phyloP scores from a whole-genome alignment of 2,888 invertebrate species.

The Ceriagrion tenellum region DNA sequence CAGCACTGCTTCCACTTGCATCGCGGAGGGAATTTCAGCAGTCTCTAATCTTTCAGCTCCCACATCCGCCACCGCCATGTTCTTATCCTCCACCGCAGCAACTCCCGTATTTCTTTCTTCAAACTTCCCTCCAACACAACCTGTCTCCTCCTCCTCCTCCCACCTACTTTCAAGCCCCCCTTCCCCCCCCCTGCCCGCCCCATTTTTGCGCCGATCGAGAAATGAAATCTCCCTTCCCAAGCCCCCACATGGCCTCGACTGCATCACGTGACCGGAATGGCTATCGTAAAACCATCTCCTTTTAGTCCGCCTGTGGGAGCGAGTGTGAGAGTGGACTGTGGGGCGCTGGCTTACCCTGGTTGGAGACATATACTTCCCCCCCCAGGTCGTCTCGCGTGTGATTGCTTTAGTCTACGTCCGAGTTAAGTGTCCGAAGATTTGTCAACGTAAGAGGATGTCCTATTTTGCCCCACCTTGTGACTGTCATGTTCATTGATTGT shows the following conservation, averaged over 20 bases:
- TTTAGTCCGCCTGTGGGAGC: background rate
- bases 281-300: constrained; percentile 10
- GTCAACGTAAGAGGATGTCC: background rate
- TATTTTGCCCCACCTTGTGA: background rate
- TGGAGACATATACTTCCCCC: background rate
- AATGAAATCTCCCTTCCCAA: background rate
- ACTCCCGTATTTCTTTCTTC: background rate
- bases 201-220: background rate
- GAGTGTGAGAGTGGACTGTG: no score
- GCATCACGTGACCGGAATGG: constrained; percentile 16
- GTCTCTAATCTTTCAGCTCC: background rate
- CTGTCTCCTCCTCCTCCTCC: background rate
- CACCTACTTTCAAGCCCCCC: background rate
- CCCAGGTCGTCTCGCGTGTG: background rate
- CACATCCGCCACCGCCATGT: background rate
- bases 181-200: background rate
- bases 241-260: background rate
- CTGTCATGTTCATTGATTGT: no score
- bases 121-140: background rate
- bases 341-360: background rate
- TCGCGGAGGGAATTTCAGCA: background rate
- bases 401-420: background rate
- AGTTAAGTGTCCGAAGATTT: background rate
- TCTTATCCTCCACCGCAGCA: no score
- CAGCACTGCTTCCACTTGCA: no score